Conservation (phyloP, 2,797 vertebrate genomes). For the Acomys russatus region DNA sequence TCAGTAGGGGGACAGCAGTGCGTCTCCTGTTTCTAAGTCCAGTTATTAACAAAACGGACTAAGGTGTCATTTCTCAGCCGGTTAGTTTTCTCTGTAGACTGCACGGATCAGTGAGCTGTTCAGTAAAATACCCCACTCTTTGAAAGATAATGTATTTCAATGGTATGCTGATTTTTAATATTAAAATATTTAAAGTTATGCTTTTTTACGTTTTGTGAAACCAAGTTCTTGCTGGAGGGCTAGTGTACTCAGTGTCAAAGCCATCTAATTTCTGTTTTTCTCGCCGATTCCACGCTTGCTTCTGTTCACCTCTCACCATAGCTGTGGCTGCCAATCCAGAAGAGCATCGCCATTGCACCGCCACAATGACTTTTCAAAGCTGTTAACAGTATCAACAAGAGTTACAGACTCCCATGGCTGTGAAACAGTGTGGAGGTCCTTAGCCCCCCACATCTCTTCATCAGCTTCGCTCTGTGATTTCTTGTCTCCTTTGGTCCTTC, state of each 20-base stretch:
- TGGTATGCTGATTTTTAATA: neutral
- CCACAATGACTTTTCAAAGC: neutral
- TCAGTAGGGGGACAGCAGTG: neutral
- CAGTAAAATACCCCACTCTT: neutral
- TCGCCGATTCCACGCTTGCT: neutral
- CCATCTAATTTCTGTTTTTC: slow-evolving; percentile 39
- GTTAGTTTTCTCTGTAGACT: neutral
- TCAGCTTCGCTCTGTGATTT: neutral
- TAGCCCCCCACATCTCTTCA: neutral
- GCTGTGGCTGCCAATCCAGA: neutral
- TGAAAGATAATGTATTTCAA: slow-evolving; percentile 19
- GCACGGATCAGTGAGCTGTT: neutral
- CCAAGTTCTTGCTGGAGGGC: neutral
- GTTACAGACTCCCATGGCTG: too few species aligned
- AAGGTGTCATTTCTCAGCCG: neutral
- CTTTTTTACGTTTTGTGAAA: neutral
- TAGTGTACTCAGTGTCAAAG: neutral
- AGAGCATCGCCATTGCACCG: too few species aligned
- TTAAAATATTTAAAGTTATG: slow-evolving; percentile 8
- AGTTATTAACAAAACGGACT: slow-evolving; percentile 28
- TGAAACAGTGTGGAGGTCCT: neutral
- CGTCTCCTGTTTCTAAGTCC: neutral
- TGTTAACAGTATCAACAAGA: slow-evolving; percentile 9
- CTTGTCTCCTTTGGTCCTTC: neutral
- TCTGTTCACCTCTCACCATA: neutral